phyloP scores from a whole-genome alignment of 92 coral and sea anemone species.

The Virgularia gustaviana region DNA sequence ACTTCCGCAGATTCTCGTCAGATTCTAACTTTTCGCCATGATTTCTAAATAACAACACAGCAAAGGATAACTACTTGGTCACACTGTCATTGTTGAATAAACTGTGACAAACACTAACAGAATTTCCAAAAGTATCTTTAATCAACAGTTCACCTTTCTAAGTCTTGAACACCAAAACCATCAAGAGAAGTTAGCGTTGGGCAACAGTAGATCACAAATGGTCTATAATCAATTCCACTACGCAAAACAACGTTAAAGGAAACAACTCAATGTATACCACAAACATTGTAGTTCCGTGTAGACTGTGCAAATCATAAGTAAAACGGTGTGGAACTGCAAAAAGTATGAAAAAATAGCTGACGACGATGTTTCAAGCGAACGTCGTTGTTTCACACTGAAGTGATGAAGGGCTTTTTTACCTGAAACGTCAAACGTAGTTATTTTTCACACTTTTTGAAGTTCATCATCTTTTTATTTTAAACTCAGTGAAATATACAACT shows the following conservation, averaged over 20 bases:
- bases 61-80: background rate
- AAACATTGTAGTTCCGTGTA: too few relatives aligned
- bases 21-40: slow-evolving; percentile 53
- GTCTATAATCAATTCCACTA: slow-evolving; percentile 73
- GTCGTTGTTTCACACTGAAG: too few relatives aligned
- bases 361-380: too few relatives aligned
- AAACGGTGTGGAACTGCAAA: background rate
- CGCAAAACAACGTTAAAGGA: slow-evolving; percentile 15
- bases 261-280: too few relatives aligned
- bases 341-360: too few relatives aligned
- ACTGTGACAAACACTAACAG: too few relatives aligned
- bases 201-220: slow-evolving; percentile 62
- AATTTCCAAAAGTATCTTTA: background rate
- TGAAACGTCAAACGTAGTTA: too few relatives aligned
- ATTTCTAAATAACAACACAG: slow-evolving; percentile 24
- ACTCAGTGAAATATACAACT: too few relatives aligned
- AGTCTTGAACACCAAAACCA: slow-evolving; percentile 52
- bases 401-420: too few relatives aligned
- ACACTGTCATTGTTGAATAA: background rate
- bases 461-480: too few relatives aligned
- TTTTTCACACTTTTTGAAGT: too few relatives aligned
- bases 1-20: slow-evolving; percentile 54
- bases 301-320: too few relatives aligned
- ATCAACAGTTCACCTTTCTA: slow-evolving; percentile 61
- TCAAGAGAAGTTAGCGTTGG: slow-evolving; percentile 64